Conservation (phyloP, 2,888 invertebrate genomes). For the Cryptocheilus praepositus region DNA sequence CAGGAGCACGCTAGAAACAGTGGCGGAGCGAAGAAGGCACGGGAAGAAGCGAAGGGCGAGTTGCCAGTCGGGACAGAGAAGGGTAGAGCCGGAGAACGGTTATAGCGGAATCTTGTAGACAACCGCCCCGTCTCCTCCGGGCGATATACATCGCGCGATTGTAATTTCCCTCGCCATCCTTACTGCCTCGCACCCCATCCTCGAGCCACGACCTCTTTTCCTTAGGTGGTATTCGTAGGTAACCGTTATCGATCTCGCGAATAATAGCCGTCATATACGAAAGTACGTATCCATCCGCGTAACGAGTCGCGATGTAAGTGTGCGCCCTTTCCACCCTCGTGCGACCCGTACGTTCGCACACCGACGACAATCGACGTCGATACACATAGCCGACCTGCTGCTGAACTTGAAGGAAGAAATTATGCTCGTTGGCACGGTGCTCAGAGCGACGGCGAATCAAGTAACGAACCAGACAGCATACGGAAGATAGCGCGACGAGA, state of each 20-base stretch:
- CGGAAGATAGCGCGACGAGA: no score
- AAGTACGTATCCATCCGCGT: constrained; percentile 45
- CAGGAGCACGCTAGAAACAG: no score
- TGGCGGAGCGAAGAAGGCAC: not conserved
- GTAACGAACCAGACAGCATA: not conserved
- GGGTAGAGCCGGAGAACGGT: constrained; percentile 16
- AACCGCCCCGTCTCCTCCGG: not conserved
- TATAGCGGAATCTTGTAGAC: constrained; percentile 4
- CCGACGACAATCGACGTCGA: constrained; percentile 13
- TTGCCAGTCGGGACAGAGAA: not conserved
- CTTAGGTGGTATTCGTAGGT: constrained; percentile 36
- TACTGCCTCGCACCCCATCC: not conserved
- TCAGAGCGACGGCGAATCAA: not conserved
- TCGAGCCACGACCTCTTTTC: not conserved
- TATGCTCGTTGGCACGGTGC: constrained; percentile 14
- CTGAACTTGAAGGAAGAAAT: constrained; percentile 36
- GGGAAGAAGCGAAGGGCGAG: not conserved
- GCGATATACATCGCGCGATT: constrained; percentile 13
- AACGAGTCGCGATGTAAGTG: constrained; percentile 43
- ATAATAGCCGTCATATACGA: constrained; percentile 53
- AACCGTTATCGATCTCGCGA: constrained; percentile 58
- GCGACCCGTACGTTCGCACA: not conserved
- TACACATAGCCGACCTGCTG: constrained; percentile 45
- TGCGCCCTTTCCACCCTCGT: constrained; percentile 20
- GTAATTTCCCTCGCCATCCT: constrained; percentile 16